A percentile compares a stretch with the other conserved stretches of the same genome.
These are phyloP conservation scores for Tonatia bakeri DNA, from an alignment of 2,113 vertebrate species.

Conservation along the genomic window DNA sequence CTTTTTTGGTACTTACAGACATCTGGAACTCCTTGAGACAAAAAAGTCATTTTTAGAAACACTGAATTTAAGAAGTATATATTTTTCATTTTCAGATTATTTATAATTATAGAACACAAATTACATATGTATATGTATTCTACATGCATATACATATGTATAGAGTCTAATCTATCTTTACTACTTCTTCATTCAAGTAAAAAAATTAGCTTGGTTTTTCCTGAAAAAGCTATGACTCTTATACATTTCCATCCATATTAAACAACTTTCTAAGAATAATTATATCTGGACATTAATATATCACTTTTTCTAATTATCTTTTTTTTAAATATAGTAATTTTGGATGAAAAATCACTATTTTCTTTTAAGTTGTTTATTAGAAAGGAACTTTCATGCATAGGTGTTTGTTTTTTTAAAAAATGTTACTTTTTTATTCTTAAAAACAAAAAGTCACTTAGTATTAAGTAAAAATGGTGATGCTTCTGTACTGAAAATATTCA, in stretches of 20 bases:
- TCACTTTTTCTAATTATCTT: conserved; percentile 40
- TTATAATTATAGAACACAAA: not conserved
- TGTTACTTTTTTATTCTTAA: not conserved
- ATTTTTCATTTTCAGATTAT: not conserved
- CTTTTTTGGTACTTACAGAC: not conserved
- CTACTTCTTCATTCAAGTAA: not conserved
- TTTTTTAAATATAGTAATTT: not conserved
- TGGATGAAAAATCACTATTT: conserved; percentile 44
- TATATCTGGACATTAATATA: conserved; percentile 13
- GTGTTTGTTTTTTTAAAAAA: not conserved
- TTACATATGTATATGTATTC: not conserved
- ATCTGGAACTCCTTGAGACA: not conserved
- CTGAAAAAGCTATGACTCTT: not conserved
- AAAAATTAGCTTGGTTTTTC: not conserved
- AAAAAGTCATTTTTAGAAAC: not conserved
- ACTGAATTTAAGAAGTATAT: not conserved
- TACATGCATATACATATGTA: not conserved
- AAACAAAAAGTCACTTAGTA: not conserved
- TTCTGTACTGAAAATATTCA: not conserved
- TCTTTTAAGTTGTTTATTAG: conserved; percentile 29
- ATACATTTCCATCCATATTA: not conserved
- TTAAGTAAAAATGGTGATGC: not conserved
- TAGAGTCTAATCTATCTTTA: not conserved
- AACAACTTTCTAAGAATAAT: not conserved
- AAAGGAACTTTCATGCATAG: not conserved